Evolutionary conservation across 2,888 invertebrate genomes (phyloP), one percentile per base, ranked within the genome.

Genomic region (Noctua pronuba): DNA sequence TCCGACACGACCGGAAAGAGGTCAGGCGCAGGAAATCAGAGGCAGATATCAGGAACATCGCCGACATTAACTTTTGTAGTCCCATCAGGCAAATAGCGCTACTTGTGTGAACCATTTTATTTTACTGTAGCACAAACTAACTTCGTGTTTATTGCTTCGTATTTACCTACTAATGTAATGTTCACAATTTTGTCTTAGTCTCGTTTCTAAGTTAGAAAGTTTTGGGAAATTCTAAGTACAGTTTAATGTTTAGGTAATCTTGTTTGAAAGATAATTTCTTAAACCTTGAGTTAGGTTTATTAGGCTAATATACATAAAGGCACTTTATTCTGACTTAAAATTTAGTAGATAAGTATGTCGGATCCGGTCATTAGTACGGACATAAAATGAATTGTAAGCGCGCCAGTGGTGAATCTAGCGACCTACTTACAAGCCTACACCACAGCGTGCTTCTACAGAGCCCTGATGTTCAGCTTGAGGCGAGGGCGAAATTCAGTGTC

Each of bases 31-130:
- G n/a, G 11, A n/a, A 55, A 55, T n/a, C 52, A 55, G 52, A 52
- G 49, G 8, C 79, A 84, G 88, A 93, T 91, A 92, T 91, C 88
- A 91, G 80, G 89, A 90, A 87, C 86, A 85, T 84, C 86, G 91
- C 88, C 90, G 90, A 90, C 91, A 92, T 93, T 93, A 92, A 91
- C 90, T 89, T 87, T 88, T 90, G 88, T 91, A 92, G 94, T 93
- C 91, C 92, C 91, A 94, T 95, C 95, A 94, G 89, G 83, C 83
- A 88, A 93, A 94, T 90, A 89, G 90, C 85, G 88, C 89, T 90
- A 91, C 92, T 93, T 92, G 91, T 90, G 91, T 90, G 90, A 90
- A 92, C 93, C 91, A 92, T 93, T 93, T 92, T 92, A 92, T 94
- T 94, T 94, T 92, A 93, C 91, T 88, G 83, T 87, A 87, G 80